phyloP scores from a whole-genome alignment of 2,888 invertebrate species.

The Timandra comae region DNA sequence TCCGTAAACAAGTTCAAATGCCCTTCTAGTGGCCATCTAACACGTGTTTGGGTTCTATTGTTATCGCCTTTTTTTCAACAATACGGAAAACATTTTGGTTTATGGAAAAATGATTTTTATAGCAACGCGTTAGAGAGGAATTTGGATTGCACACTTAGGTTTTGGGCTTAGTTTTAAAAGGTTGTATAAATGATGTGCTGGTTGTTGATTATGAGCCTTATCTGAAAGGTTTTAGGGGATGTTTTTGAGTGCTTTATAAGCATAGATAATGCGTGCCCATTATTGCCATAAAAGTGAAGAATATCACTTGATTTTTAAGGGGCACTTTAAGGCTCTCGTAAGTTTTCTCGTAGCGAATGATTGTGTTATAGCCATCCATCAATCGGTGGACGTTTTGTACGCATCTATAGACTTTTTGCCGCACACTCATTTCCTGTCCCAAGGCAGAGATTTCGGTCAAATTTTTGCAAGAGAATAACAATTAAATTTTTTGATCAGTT shows the following conservation, averaged over 20 bases:
- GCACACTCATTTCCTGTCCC: conserved; percentile 68
- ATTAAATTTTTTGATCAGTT: conserved; percentile 53
- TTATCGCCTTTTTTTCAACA: conserved; percentile 7
- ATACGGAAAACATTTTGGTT: no score
- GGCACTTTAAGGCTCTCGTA: conserved; percentile 65
- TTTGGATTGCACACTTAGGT: no score
- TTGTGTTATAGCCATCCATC: conserved; percentile 73
- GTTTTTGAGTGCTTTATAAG: conserved; percentile 3
- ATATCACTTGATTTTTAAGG: conserved; percentile 72
- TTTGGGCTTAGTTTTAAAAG: no score
- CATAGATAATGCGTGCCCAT: conserved; percentile 23
- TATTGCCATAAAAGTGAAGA: conserved; percentile 54
- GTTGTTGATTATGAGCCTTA: no score
- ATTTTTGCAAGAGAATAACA: conserved; percentile 57
- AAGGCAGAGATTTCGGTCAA: conserved; percentile 49
- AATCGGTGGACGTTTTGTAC: conserved; percentile 61
- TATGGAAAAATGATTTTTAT: no score
- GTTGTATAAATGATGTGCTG: no score
- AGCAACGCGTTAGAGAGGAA: no score
- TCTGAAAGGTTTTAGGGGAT: no score
- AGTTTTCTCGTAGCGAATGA: conserved; percentile 56
- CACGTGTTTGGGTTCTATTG: conserved; percentile 59
- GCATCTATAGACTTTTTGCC: conserved; percentile 63
- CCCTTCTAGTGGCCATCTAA: conserved; percentile 64
- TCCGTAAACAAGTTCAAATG: conserved; percentile 53